Evolutionary conservation across 2,113 vertebrate genomes (phyloP).

Genomic region (Sinocyclocheilus anshuiensis): DNA sequence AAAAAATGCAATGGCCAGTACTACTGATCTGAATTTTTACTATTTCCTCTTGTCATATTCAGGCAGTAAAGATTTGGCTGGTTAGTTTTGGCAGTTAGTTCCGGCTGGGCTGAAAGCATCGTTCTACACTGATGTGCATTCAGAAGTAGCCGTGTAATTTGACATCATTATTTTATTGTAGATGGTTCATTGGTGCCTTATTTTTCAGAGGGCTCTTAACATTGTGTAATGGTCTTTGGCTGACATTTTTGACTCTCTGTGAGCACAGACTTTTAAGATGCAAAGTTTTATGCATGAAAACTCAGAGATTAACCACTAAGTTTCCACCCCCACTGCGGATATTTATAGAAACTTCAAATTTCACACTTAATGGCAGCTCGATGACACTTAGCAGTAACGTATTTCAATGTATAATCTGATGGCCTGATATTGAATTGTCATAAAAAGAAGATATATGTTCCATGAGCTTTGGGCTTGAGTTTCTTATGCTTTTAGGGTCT

Average conservation of each 20-base stretch:
- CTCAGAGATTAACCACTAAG: background rate
- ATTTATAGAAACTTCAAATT: constrained; percentile 5
- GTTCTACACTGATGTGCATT: background rate
- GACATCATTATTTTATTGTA: background rate
- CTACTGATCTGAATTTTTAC: no score
- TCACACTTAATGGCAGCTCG: background rate
- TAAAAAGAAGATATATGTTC: background rate
- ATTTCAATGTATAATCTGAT: background rate
- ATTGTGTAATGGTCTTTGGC: background rate
- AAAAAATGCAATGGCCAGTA: no score
- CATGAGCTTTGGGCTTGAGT: background rate
- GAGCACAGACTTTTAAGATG: background rate
- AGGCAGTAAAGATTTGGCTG: background rate
- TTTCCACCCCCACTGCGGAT: background rate
- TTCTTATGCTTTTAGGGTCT: no score
- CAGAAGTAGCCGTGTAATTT: background rate
- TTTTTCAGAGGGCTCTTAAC: background rate
- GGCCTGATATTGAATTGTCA: background rate
- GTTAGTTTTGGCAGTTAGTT: background rate
- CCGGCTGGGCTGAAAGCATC: background rate
- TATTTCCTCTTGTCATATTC: background rate
- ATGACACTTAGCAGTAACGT: background rate
- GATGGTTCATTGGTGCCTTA: background rate
- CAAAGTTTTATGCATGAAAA: background rate
- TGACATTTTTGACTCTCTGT: background rate